A percentile compares a stretch with the other conserved stretches of the same genome.
These are phyloP conservation scores for Drosophila saltans DNA, from an alignment of 1,140 invertebrate genomes.

Conservation along the genomic window DNA sequence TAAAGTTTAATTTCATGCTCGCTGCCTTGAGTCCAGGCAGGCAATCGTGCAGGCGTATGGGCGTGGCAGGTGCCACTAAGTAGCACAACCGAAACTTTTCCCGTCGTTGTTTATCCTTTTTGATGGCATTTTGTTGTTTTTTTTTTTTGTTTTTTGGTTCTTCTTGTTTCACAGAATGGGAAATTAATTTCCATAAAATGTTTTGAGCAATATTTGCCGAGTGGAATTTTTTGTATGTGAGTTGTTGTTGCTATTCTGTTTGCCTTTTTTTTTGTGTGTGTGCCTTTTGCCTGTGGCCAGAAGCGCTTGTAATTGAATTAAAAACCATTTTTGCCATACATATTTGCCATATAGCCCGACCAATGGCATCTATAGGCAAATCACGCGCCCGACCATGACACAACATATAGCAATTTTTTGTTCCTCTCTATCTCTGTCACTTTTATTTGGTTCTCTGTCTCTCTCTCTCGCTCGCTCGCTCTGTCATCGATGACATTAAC, in stretches of 20 bases:
- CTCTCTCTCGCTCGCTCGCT: conserved; percentile 23
- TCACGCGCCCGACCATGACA: conserved; percentile 55
- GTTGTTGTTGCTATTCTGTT: conserved; percentile 10
- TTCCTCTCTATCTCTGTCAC: not conserved
- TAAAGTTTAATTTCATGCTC: conserved; percentile 64
- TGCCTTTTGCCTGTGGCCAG: not conserved
- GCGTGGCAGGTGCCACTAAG: conserved; percentile 20
- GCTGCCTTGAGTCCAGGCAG: conserved; percentile 23
- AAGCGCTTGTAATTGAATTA: conserved; percentile 56
- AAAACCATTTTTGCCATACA: conserved; percentile 56
- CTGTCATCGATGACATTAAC: conserved; percentile 61
- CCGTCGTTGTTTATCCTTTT: conserved; percentile 34
- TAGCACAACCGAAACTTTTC: conserved; percentile 41
- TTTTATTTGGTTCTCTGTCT: not conserved
- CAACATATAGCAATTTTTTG: conserved; percentile 6
- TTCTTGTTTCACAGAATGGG: conserved; percentile 29
- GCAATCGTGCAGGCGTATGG: not conserved
- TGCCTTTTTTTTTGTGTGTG: not conserved
- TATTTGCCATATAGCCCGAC: conserved; percentile 1
- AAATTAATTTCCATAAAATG: conserved; percentile 53
- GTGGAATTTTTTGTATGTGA: conserved; percentile 1
- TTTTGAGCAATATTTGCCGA: conserved; percentile 22
- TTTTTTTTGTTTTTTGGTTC: not conserved
- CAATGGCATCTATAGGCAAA: conserved; percentile 54
- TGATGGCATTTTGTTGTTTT: conserved; percentile 36